Evolutionary conservation across 2,888 invertebrate species (phyloP), one percentile per base, ranked within the genome.

Genomic region (Megastigmus dorsalis): DNA sequence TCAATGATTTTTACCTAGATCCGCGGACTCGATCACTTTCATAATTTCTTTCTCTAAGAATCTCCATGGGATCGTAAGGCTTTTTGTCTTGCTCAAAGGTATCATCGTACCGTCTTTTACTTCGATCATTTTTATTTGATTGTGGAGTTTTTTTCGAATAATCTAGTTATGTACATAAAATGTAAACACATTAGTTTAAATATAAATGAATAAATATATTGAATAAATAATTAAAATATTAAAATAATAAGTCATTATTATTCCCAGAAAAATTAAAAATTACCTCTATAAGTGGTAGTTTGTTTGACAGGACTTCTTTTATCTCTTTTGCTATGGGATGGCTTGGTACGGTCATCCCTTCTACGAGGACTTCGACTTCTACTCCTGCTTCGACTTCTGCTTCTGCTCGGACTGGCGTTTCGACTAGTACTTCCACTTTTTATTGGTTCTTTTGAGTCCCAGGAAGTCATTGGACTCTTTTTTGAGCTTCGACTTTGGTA

Each of bases 351-450:
- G 15, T 84, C 83, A 1, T 83, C 83, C 1, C 82, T 80, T 65
- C 81, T 81, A 45, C 82, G 80, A 1, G 86, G 86, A 78, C 85
- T 86, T 38, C 80, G 80, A 50, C 86, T 86, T 6, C 84, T 81
- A 68, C 88, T 88, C 77, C 86, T 83, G 65, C 86, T 86, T 6
- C 84, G 80, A 68, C 88, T 88, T 77, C 86, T 83, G 65, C 86
- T 84, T 20, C 81, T 80, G 62, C 84, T 85, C n/a, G 81, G 85
- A 76, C 84, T 84, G 9, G 79, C 69, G n/a, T 80, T 80, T 20
- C 77, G 80, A 69, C 79, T 74, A 76, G 68, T 59, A 45, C 38
- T 63, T 38, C 63, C 54, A 66, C 70, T 74, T 50, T 70, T 71
- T 7, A 26, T 6, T 10, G 66, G 43, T 30, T 70, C 70, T 41